Conservation (phyloP, 2,797 vertebrate species). For the Taeniopygia guttata region DNA sequence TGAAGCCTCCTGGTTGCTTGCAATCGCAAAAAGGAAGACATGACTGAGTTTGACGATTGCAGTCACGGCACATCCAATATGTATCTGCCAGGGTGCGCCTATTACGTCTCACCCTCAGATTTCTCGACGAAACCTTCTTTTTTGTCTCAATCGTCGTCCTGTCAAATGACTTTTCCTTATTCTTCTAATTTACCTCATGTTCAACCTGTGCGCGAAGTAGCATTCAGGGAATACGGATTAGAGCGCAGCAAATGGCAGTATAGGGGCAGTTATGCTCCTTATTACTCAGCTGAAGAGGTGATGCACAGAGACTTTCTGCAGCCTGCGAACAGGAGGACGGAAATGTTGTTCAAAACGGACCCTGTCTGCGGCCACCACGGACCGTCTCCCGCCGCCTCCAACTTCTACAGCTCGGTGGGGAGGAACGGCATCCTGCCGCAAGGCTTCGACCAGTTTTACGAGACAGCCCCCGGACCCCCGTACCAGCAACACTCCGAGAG, state of each 20-base stretch:
- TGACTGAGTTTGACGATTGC: conserved; percentile 99
- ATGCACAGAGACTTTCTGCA: conserved; percentile 96
- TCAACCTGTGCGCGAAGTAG: conserved; percentile 95
- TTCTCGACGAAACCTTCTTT: conserved; percentile 95
- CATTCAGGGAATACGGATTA: conserved; percentile 97
- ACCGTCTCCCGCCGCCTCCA: conserved; percentile 86
- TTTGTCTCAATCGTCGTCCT: conserved; percentile 93
- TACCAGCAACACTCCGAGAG: conserved; percentile 69
- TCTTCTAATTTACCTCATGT: conserved; percentile 92
- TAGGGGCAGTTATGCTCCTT: conserved; percentile 91
- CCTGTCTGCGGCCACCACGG: conserved; percentile 82
- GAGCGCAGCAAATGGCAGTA: conserved; percentile 99
- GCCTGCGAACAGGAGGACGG: conserved; percentile 88
- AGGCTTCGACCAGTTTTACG: conserved; percentile 97
- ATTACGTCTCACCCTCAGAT: conserved; percentile 95
- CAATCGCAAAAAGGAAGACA: conserved; percentile 84
- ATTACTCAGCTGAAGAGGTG: conserved; percentile 93
- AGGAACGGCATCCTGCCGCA: conserved; percentile 96
- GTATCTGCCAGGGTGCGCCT: conserved; percentile 97
- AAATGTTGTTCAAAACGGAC: conserved; percentile 93
- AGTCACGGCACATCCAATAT: conserved; percentile 91
- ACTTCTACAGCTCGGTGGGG: conserved; percentile 88
- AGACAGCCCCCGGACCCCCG: conserved; percentile 77
- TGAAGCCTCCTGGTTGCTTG: conserved; percentile 75
- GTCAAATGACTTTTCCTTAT: conserved; percentile 97